These are phyloP conservation scores for Mus caroli DNA, from an alignment of 2,797 vertebrate genomes.

Conservation along the genomic window DNA sequence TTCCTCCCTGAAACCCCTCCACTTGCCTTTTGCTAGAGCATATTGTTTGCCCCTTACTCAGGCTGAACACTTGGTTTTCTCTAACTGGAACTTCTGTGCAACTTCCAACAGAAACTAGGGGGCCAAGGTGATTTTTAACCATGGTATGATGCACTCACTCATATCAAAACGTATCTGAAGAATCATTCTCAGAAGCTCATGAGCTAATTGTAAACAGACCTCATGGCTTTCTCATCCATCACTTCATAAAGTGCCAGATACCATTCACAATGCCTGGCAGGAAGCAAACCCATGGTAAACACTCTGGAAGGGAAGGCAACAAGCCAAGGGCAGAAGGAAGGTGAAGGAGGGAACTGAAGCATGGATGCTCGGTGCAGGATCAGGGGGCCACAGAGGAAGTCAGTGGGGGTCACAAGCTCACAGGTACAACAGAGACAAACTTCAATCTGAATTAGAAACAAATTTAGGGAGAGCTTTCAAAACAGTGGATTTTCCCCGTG, in stretches of 20 bases:
- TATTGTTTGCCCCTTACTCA: not conserved
- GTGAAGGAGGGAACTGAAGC: not conserved
- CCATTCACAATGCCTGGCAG: not conserved
- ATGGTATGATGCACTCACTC: not conserved
- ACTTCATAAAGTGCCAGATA: not conserved
- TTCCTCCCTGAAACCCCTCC: not conserved
- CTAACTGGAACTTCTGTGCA: not conserved
- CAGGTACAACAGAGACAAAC: not conserved
- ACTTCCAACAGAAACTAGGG: not conserved
- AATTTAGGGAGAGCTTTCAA: not conserved
- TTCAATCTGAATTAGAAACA: not conserved
- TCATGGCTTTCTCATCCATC: not conserved
- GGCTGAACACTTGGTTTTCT: not conserved
- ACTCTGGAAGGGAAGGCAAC: not conserved
- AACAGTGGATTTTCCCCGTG: not conserved
- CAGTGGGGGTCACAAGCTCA: not conserved
- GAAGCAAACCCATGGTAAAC: not conserved
- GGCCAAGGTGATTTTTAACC: not conserved
- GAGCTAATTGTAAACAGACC: not conserved
- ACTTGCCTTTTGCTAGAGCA: not conserved
- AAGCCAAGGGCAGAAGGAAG: not conserved
- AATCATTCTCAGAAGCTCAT: slow-evolving; percentile 7
- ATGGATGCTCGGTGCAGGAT: not conserved
- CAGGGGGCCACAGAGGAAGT: not conserved
- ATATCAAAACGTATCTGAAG: not conserved